A percentile compares a stretch with the other conserved stretches of the same genome.
Evolutionary conservation across 1,140 invertebrate species (phyloP).

Genomic region (Linepithema humile): DNA sequence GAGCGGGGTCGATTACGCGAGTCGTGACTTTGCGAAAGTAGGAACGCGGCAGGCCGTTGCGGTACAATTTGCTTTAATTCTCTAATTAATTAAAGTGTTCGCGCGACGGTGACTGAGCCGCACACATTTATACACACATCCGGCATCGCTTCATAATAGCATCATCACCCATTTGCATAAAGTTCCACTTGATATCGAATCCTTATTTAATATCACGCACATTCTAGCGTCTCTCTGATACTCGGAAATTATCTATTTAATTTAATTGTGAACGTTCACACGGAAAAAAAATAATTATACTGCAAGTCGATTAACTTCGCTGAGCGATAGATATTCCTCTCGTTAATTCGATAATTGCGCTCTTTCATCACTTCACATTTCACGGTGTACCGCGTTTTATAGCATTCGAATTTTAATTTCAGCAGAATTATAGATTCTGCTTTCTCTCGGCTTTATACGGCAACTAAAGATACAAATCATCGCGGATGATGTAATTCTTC

Average conservation of each 20-base stretch:
- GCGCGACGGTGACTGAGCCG: background rate
- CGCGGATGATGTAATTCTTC: background rate
- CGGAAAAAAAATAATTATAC: background rate
- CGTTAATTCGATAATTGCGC: slow-evolving; percentile 28
- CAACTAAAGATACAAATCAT: background rate
- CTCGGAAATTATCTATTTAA: slow-evolving; percentile 5
- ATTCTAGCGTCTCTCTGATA: background rate
- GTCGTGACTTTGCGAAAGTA: slow-evolving; percentile 39
- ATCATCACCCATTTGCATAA: background rate
- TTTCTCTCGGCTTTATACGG: background rate
- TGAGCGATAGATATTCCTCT: background rate
- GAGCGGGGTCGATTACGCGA: slow-evolving; percentile 42
- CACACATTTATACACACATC: background rate
- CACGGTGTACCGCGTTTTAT: slow-evolving; percentile 4
- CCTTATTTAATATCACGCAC: background rate
- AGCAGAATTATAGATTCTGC: slow-evolving; percentile 32
- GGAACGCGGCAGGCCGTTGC: slow-evolving; percentile 1
- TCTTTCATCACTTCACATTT: slow-evolving; percentile 23
- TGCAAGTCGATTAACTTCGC: slow-evolving; percentile 7
- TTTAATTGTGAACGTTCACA: background rate
- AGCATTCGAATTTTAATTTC: slow-evolving; percentile 21
- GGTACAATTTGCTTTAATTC: slow-evolving; percentile 60
- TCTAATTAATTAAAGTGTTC: slow-evolving; percentile 70
- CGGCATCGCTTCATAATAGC: background rate
- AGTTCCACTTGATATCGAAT: background rate